Base-by-base conservation (phyloP, 2,888 invertebrate species). In the Eremobia ochroleuca region DNA sequence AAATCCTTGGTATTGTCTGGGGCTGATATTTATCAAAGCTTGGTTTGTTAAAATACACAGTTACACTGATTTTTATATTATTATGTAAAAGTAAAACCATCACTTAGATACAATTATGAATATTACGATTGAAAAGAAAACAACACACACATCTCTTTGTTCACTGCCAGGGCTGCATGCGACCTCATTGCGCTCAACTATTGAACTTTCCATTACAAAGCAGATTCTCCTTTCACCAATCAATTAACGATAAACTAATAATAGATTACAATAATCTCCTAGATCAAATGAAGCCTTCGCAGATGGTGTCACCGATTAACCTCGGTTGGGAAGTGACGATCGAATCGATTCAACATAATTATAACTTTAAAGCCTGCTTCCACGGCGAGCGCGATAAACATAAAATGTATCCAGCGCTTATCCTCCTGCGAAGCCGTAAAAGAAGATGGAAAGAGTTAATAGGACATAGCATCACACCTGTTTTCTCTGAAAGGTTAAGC, bases 301-400 rank as follows among this genome's bases (percentile, higher is more conserved):
- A 73, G 76, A 67, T 76, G 49, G 52, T 84, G 69, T 59, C 64
- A 76, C 34, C 71, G 84, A 84, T 80, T 80, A 76, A 66, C 71
- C 28, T 62, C 76, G 11, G 34, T 66, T 31, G 69, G 65, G 15
- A 75, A 82, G 52, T 83, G 72, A 66, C 37, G 64, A 49, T 73
- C 31, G 34, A 69, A 77, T 78, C 72, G 74, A 46, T 85, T 70
- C 37, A 49, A 69, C 37, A 66, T 85, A 72, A 77, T 85, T 81
- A 73, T 62, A 69, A 72, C 43, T 84, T 75, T 83, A 59, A 58
- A 76, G 62, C 43, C 65, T 65, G 37, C 13, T 13, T 43, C 25
- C 21, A 9, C n/a, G 34, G 37, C 43, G 43, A 52, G n/a, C 40
- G 52, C n/a, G 61, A 75, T 72, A 71, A 31, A 70, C 40, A 70